phyloP scores from a whole-genome alignment of 2,888 invertebrate species.

The Stictocephala bisonia region DNA sequence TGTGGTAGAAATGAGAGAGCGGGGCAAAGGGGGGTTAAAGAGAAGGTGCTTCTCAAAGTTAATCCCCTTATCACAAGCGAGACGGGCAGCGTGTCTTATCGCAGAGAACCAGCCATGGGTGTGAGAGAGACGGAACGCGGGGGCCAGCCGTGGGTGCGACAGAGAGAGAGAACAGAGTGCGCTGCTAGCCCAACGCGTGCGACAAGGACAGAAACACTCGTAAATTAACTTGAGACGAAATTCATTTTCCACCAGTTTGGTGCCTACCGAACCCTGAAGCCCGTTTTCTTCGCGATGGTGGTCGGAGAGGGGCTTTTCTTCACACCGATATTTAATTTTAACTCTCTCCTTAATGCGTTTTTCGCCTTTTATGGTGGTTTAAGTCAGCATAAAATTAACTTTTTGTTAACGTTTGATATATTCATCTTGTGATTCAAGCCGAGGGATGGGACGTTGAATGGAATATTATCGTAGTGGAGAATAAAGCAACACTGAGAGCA shows the following conservation, averaged over 20 bases:
- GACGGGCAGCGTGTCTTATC: slow-evolving; percentile 27
- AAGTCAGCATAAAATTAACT: slow-evolving; percentile 39
- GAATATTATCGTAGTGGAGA: too few relatives aligned
- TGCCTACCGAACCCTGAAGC: slow-evolving; percentile 41
- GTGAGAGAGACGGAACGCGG: slow-evolving; percentile 14
- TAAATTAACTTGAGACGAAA: slow-evolving; percentile 58
- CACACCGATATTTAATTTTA: slow-evolving; percentile 46
- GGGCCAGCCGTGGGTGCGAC: background rate
- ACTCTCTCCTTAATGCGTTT: slow-evolving; percentile 26
- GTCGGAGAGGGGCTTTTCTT: slow-evolving; percentile 19
- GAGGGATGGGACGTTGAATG: too few relatives aligned
- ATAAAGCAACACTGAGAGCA: too few relatives aligned
- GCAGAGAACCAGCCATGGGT: slow-evolving; percentile 7
- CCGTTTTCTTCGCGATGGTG: slow-evolving; percentile 21
- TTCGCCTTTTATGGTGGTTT: slow-evolving; percentile 39
- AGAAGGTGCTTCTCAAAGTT: slow-evolving; percentile 36
- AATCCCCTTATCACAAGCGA: slow-evolving; percentile 30
- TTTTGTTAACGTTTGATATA: slow-evolving; percentile 33
- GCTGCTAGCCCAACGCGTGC: slow-evolving; percentile 8
- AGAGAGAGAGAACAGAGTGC: background rate
- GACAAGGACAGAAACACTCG: slow-evolving; percentile 53
- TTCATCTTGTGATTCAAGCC: background rate
- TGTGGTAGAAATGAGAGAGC: background rate
- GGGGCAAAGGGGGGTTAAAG: background rate
- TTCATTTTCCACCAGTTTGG: slow-evolving; percentile 58